Percentiles rank a stretch among this genome's conserved stretches.
Evolutionary conservation across 92 coral and sea anemone genomes (phyloP).

Genomic region (Porites evermanni): DNA sequence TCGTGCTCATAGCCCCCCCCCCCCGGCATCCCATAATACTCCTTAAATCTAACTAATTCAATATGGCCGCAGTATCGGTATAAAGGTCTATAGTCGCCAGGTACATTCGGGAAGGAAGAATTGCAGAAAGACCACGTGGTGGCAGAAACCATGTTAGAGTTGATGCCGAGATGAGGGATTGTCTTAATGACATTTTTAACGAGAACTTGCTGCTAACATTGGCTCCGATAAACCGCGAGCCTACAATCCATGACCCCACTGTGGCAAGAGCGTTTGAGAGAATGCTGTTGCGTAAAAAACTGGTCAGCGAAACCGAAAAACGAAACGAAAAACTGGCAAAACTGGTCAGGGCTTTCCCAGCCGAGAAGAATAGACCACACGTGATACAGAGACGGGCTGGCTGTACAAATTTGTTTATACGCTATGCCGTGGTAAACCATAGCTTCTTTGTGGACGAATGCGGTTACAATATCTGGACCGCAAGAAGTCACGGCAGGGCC

Average conservation of each 20-base stretch:
- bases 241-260: conserved; percentile 53
- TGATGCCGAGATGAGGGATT: conserved; percentile 62
- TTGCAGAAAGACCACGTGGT: conserved; percentile 74
- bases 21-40: too few relatives aligned
- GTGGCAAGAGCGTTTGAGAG: conserved; percentile 57
- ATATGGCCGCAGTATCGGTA: too few relatives aligned
- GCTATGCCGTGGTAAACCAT: conserved; percentile 35
- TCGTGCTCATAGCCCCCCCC: too few relatives aligned
- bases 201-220: conserved; percentile 60
- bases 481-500: conserved; percentile 61
- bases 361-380: conserved; percentile 61
- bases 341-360: conserved; percentile 55
- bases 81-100: conserved; percentile 31
- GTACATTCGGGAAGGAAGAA: conserved; percentile 61
- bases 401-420: conserved; percentile 64
- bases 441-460: conserved; percentile 54
- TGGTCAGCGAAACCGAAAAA: too few relatives aligned
- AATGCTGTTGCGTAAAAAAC: conserved; percentile 58
- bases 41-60: too few relatives aligned
- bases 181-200: conserved; percentile 67
- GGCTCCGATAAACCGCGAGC: conserved; percentile 54
- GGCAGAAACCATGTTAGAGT: conserved; percentile 66
- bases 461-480: conserved; percentile 66
- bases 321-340: too few relatives aligned
- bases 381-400: conserved; percentile 49